A percentile compares a stretch with the other conserved stretches of the same genome.
phyloP scores from a whole-genome alignment of 2,888 invertebrate genomes.

The Thereva unica region DNA sequence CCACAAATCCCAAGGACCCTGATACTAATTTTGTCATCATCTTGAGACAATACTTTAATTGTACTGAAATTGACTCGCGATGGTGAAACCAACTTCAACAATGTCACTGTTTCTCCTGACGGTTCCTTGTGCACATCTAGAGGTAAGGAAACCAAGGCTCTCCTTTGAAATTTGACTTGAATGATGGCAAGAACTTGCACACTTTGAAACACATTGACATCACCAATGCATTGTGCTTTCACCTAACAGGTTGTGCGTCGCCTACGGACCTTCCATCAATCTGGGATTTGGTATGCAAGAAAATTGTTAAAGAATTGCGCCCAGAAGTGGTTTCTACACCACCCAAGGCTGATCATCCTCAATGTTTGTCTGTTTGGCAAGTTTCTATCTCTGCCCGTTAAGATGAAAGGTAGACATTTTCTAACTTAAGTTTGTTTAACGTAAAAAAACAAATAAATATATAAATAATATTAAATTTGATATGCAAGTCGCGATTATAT shows the following conservation, averaged over 20 bases:
- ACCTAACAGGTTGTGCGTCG: constrained; percentile 99
- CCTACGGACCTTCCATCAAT: constrained; percentile 96
- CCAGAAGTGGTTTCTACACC: constrained; percentile 87
- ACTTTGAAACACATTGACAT: constrained; percentile 98
- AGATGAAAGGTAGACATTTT: constrained; percentile 42
- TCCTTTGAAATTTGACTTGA: constrained; percentile 99
- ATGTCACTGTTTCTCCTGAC: constrained; percentile 98
- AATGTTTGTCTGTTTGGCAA: constrained; percentile 98
- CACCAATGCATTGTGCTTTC: constrained; percentile 98
- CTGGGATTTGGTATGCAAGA: constrained; percentile 97
- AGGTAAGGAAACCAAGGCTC: constrained; percentile 99
- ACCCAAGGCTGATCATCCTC: constrained; percentile 89
- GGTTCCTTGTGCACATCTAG: constrained; percentile 99
- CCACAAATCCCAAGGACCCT: constrained; percentile 97
- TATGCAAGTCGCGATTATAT: no score
- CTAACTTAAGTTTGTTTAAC: background rate
- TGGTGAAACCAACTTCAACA: constrained; percentile 93
- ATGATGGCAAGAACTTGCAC: constrained; percentile 98
- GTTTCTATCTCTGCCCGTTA: constrained; percentile 86
- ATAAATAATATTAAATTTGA: no score
- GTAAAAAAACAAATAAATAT: no score
- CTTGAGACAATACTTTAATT: constrained; percentile 95
- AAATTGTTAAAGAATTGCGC: constrained; percentile 96
- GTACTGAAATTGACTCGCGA: constrained; percentile 98
- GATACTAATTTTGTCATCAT: constrained; percentile 98